These are phyloP conservation scores for Piaya cayana DNA, from an alignment of 2,113 vertebrate species.

Conservation along the genomic window DNA sequence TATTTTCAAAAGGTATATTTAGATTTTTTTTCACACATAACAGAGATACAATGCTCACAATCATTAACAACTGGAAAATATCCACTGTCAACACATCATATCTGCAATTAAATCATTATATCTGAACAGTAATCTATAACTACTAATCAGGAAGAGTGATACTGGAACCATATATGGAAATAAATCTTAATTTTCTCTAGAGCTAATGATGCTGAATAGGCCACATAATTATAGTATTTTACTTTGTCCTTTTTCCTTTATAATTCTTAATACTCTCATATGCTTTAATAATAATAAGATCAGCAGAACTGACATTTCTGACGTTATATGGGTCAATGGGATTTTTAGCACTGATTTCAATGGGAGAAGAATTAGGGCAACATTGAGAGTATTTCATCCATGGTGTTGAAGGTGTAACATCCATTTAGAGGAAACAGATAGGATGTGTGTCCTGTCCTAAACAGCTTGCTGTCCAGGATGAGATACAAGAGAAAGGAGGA, in stretches of 20 bases:
- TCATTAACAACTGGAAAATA: conserved; percentile 41
- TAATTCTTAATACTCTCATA: background rate
- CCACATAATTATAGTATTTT: conserved; percentile 32
- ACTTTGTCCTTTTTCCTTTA: background rate
- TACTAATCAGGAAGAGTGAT: conserved; percentile 30
- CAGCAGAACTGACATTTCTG: background rate
- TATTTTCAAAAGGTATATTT: conserved; percentile 10
- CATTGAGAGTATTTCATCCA: background rate
- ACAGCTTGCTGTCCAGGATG: background rate
- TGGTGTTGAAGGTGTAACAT: background rate
- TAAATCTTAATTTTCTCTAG: conserved; percentile 40
- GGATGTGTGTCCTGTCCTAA: background rate
- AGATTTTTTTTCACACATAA: background rate
- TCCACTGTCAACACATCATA: background rate
- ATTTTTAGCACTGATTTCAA: background rate
- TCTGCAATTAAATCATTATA: conserved; percentile 51
- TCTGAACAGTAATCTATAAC: conserved; percentile 33
- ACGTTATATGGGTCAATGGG: background rate
- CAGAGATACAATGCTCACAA: background rate
- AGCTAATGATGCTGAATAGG: background rate
- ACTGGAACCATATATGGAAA: conserved; percentile 8
- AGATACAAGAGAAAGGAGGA: background rate
- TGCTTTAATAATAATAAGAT: background rate
- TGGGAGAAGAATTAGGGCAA: background rate
- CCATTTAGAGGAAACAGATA: background rate